These are phyloP conservation scores for Coboldia fuscipes DNA, from an alignment of 1,140 invertebrate species.

Conservation along the genomic window DNA sequence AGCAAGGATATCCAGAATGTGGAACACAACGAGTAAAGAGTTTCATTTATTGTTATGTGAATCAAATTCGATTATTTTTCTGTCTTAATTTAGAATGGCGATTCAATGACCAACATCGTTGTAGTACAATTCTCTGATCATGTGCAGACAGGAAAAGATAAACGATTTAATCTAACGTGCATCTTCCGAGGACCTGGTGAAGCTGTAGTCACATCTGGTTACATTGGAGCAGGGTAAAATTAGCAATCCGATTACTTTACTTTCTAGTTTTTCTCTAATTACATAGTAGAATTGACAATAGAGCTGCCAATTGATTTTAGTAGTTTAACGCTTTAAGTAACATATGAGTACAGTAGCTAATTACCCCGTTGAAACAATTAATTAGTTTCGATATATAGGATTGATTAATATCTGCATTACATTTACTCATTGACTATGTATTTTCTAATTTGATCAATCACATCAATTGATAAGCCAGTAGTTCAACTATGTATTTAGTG, in stretches of 20 bases:
- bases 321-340: too few species aligned
- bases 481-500: too few species aligned
- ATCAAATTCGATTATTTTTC: not conserved
- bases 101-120: conserved; percentile 83
- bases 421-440: too few species aligned
- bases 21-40: conserved; percentile 53
- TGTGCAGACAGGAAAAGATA: conserved; percentile 76
- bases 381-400: too few species aligned
- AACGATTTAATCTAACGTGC: conserved; percentile 80
- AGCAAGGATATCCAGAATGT: conserved; percentile 78
- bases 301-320: too few species aligned
- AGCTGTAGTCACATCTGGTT: conserved; percentile 79
- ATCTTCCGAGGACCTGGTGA: conserved; percentile 76
- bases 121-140: conserved; percentile 86
- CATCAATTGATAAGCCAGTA: too few species aligned
- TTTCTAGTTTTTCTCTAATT: not conserved
- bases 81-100: conserved; percentile 46
- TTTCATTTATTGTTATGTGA: not conserved
- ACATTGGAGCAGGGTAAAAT: conserved; percentile 73
- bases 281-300: not conserved
- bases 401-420: too few species aligned
- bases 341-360: too few species aligned
- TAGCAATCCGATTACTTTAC: too few species aligned
- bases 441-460: too few species aligned
- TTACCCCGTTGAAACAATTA: too few species aligned